Evolutionary conservation across 2,113 vertebrate genomes (phyloP), one percentile per base, ranked within the genome.

Genomic region (Procavia capensis): DNA sequence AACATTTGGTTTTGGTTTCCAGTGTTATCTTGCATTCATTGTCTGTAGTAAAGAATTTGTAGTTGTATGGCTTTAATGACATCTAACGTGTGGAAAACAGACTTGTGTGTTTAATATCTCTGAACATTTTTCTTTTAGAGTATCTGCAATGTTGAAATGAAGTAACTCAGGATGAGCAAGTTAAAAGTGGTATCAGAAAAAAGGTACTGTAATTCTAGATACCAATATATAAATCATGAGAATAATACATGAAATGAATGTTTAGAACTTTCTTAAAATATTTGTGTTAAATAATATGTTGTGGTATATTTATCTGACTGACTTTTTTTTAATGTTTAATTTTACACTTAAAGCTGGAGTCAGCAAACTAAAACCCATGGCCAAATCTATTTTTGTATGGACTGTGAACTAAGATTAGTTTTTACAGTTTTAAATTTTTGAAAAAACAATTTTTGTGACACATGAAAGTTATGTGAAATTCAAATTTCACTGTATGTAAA

Each of bases 161-260:
- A 97, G 81, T 96, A 90, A 96, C 24, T 97, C 98, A 94, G 99
- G 97, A 99, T 99, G 99, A 99, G 98, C 98, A 99, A 99, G 98
- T 97, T 98, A 97, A 99, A 99, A 99, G 99, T 99, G 98, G 94
- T 99, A 94, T 94, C 99, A 93, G 99, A 99, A 96, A 99, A 99
- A 98, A 99, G 99, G 99, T 99, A 98, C 2, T 50, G 19, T 95
- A 90, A 81, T 75, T 95, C 25, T 78, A 82, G 85, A 70, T 82
- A 75, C 16, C 27, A 41, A 6, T 59, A 36, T 95, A 2, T 81
- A 86, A 74, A 68, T 91, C 63, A 50, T 6, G 57, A 64, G 87
- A 63, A 57, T 75, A 94, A 64, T 81, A 57, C 3, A 39, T 84
- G 43, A 91, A 39, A 19, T 6, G 43, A 54, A 74, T 85, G 27